Base-by-base conservation (phyloP, 2,113 vertebrate species). In the Neolamprologus kungweensis region DNA sequence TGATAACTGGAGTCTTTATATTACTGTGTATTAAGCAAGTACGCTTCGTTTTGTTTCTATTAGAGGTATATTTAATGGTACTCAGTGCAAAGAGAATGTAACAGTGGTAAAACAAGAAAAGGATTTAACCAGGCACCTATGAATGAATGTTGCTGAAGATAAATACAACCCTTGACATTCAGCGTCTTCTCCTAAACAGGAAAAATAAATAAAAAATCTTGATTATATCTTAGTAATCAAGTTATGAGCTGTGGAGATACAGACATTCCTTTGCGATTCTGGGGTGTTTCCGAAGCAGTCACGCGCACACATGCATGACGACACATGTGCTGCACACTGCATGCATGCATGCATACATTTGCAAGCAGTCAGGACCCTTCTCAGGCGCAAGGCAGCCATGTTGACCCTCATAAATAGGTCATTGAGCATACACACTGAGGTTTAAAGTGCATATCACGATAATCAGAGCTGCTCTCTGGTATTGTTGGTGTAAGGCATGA, bases 381-480 rank as follows among this genome's bases (percentile, higher is more conserved):
- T 85, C 19, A 8, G 14, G 23, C 80, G 33, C 11, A 37, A 80
- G 57, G 47, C 42, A 40, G 71, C 42, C 55, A 60, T 85, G 58
- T 90, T 93, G 92, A 95, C 93, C 91, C 88, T 81, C 26, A 47
- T 89, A 94, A 91, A 78, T 93, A 87, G 94, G 93, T 93, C 93
- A 92, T 50, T 1, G 10, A 8, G 75, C 80, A 71, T 40, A 53
- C 23, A 47, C 87, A 84, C 87, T 88, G 87, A 90, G 82, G 23
- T 83, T 71, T 89, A 40, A 87, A 63, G 68, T 58, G 71, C 7
- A 26, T 53, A 63, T 83, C 13, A 75, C 7, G 16, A 65, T 58
- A 55, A 81, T 10, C 10, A 83, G 51, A 47, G 55, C 54, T 73
- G 12, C 21, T 16, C 35, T 60, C 17, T 6, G 31, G 19, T 2